Evolutionary conservation across 2,113 vertebrate genomes (phyloP).

Genomic region (Delphinus delphis): DNA sequence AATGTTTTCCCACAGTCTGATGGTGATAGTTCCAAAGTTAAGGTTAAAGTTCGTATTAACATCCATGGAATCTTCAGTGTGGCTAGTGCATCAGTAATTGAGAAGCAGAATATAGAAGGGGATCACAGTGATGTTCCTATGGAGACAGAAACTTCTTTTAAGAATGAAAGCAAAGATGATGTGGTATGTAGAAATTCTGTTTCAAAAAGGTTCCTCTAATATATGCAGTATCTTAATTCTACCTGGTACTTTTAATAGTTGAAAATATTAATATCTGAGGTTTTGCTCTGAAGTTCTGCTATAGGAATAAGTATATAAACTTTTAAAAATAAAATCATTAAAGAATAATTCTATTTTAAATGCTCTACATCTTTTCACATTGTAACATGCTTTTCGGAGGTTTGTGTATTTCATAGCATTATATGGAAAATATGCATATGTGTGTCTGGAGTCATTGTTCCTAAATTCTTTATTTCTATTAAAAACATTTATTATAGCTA

Average conservation of each 20-base stretch:
- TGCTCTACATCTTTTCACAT: background rate
- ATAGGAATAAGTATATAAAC: background rate
- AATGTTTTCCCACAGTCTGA: slow-evolving; percentile 93
- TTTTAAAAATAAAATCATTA: background rate
- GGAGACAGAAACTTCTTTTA: slow-evolving; percentile 89
- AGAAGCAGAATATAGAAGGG: slow-evolving; percentile 89
- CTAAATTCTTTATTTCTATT: background rate
- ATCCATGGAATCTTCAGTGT: slow-evolving; percentile 95
- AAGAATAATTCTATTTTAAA: background rate
- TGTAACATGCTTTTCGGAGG: background rate
- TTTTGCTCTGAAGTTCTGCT: slow-evolving; percentile 36
- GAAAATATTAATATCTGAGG: background rate
- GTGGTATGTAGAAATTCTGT: slow-evolving; percentile 84
- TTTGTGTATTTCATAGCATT: background rate
- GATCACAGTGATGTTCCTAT: slow-evolving; percentile 89
- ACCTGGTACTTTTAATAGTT: background rate
- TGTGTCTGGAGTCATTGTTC: background rate
- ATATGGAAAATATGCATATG: background rate
- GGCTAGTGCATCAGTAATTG: slow-evolving; percentile 92
- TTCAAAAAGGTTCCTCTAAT: background rate
- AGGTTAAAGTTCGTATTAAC: slow-evolving; percentile 95
- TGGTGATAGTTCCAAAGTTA: slow-evolving; percentile 95
- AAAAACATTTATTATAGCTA: background rate
- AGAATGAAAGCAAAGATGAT: slow-evolving; percentile 90
- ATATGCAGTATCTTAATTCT: background rate